Evolutionary conservation across 2,113 vertebrate species (phyloP).

Genomic region (Raja brachyura): DNA sequence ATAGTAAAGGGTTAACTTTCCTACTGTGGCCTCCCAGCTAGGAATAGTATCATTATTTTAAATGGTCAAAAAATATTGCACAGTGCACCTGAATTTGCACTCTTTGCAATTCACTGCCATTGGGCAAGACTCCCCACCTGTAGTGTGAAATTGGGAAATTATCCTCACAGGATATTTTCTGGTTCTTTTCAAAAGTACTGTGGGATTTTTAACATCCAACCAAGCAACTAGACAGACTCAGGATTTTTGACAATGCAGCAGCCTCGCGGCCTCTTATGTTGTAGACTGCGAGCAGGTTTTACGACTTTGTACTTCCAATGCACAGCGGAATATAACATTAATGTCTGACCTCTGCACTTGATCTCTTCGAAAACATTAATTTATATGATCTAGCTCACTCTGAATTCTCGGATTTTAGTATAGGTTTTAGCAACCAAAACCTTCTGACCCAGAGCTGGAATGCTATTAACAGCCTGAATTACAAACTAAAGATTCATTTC

Average conservation of each 20-base stretch:
- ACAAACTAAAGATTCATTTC: background rate
- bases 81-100: background rate
- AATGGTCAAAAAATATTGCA: background rate
- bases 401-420: background rate
- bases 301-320: background rate
- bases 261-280: background rate
- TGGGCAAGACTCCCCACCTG: background rate
- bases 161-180: background rate
- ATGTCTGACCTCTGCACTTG: background rate
- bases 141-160: background rate
- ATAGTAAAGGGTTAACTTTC: background rate
- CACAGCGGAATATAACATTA: background rate
- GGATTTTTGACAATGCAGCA: background rate
- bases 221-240: background rate
- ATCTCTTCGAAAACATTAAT: background rate
- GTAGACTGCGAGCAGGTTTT: background rate
- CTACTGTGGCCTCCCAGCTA: background rate
- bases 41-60: slow-evolving; percentile 6
- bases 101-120: background rate
- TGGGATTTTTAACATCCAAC: background rate
- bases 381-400: background rate
- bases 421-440: background rate
- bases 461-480: background rate
- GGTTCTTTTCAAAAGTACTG: background rate
- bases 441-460: background rate